Conservation (phyloP, 2,888 invertebrate genomes). For the Eupithecia subfuscata region DNA sequence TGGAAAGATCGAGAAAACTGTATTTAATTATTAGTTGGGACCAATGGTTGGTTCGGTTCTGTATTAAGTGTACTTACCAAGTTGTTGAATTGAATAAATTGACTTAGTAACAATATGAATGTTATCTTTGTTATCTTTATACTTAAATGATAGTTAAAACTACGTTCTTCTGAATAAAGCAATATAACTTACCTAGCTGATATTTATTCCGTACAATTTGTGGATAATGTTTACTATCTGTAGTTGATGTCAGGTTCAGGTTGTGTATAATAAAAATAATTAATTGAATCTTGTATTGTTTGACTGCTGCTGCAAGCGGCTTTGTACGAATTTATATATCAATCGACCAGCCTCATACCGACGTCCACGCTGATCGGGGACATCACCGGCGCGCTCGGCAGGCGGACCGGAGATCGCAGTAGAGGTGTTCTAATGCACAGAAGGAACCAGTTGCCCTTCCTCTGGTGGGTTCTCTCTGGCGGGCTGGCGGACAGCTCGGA, state of each 20-base stretch:
- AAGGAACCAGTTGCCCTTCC: no score
- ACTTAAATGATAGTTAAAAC: no score
- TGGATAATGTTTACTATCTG: not conserved
- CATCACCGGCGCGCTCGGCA: no score
- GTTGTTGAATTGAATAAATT: not conserved
- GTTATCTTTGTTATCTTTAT: no score
- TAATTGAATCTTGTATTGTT: not conserved
- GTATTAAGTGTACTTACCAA: not conserved
- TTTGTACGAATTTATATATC: no score
- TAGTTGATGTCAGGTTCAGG: not conserved
- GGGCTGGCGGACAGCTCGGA: no score
- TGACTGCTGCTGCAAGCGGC: not conserved
- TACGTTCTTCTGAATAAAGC: no score
- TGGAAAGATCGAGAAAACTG: not conserved
- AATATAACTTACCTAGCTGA: not conserved
- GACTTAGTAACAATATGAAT: not conserved
- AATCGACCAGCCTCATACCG: no score
- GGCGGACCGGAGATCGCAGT: no score
- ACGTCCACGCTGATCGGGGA: no score
- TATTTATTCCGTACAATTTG: not conserved
- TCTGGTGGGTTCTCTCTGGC: no score
- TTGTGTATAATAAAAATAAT: not conserved
- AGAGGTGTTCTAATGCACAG: no score
- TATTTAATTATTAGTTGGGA: not conserved
- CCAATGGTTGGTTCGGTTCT: constrained; percentile 1